Percentiles rank a stretch among this genome's conserved stretches.
These are phyloP conservation scores for Triplophysa bombifrons DNA, from an alignment of 2,797 vertebrate species.

Conservation along the genomic window DNA sequence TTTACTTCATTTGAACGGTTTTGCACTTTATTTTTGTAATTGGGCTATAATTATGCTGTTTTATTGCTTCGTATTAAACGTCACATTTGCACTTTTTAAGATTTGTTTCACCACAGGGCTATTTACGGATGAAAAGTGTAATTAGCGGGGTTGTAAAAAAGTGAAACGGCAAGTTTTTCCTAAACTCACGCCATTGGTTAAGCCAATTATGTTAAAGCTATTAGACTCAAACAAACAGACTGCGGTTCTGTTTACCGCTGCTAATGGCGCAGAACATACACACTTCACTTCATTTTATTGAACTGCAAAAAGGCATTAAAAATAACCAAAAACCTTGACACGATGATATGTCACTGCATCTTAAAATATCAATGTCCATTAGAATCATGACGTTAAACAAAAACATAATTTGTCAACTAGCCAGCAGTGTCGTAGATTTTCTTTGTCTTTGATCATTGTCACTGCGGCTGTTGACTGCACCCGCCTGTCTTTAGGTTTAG, in stretches of 20 bases:
- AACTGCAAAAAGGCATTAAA: conserved; percentile 3
- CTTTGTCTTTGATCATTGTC: background rate
- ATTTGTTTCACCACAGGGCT: background rate
- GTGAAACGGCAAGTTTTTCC: background rate
- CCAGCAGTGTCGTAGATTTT: background rate
- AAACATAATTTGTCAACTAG: background rate
- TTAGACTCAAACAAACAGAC: background rate
- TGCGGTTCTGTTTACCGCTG: background rate
- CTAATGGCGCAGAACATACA: conserved; percentile 1
- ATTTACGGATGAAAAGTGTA: background rate
- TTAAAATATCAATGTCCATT: background rate
- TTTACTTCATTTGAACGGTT: conserved; percentile 18
- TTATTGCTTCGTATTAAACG: conserved; percentile 1
- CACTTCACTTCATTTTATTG: background rate
- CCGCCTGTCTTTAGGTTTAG: conserved; percentile 20
- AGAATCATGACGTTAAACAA: background rate
- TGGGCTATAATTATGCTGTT: background rate
- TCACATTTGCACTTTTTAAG: background rate
- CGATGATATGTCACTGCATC: background rate
- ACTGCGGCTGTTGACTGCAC: background rate
- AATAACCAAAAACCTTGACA: background rate
- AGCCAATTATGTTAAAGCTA: background rate
- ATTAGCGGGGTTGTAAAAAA: background rate
- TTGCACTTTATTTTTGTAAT: conserved; percentile 16
- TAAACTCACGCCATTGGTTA: background rate